These are phyloP conservation scores for Myripristis jacobus DNA, from an alignment of 2,797 vertebrate species.

Conservation along the genomic window DNA sequence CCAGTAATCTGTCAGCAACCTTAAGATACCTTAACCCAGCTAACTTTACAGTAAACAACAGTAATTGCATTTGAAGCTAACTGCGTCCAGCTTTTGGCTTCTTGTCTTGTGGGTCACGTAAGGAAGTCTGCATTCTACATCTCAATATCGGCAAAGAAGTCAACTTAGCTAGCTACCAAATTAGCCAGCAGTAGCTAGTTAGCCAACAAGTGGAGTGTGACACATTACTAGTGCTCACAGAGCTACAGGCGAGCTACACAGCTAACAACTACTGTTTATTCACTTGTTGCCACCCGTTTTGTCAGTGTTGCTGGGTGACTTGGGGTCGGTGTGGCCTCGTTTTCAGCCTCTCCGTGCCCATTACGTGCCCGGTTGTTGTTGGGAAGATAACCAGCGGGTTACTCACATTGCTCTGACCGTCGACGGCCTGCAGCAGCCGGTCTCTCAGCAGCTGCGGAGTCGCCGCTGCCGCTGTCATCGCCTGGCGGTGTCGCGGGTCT, in stretches of 20 bases:
- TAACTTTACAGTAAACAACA: neutral
- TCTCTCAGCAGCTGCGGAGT: constrained; percentile 94
- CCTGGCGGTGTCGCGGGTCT: constrained; percentile 82
- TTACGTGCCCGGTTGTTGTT: neutral
- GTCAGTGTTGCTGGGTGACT: constrained; percentile 3
- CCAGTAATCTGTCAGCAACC: neutral
- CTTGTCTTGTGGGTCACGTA: neutral
- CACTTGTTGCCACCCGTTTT: constrained; percentile 19
- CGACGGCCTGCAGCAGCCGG: constrained; percentile 95
- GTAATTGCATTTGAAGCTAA: neutral
- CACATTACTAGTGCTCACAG: constrained; percentile 25
- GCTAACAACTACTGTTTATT: constrained; percentile 38
- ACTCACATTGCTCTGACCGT: constrained; percentile 95
- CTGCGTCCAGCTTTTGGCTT: neutral
- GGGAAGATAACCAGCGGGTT: neutral
- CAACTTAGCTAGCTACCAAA: neutral
- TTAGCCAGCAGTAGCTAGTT: constrained; percentile 1
- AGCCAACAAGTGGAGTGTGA: neutral
- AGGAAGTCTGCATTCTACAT: neutral
- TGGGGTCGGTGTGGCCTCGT: constrained; percentile 16
- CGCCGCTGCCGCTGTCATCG: constrained; percentile 93
- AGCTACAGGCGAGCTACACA: constrained; percentile 60
- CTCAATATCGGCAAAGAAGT: constrained; percentile 11
- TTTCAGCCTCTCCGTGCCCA: neutral
- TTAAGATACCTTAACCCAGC: neutral